Base-by-base conservation (phyloP, 2,888 invertebrate species). In the Chaitophorus viminalis region DNA sequence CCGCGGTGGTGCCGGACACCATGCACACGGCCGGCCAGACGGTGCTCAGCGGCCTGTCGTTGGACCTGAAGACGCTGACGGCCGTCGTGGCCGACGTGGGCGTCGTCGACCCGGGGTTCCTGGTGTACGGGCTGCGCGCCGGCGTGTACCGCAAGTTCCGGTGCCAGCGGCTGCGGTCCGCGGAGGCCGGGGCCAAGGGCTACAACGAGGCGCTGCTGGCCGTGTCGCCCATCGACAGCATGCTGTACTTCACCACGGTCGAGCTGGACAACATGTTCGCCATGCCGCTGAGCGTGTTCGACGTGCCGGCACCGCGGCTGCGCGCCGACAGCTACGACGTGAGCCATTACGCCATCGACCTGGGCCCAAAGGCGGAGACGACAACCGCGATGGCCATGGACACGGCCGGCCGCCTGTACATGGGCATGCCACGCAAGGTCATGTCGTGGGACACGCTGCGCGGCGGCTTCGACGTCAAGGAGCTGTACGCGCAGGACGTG, bases 31-130 rank as follows among this genome's bases (percentile, higher is more conserved):
- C 14, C 14, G 65, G 65, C 14, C 86, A 39, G 17, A 75, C 79
- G 18, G 25, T 74, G 46, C 87, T 87, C 79, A 81, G 65, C 65
- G 87, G 87, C 9, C 74, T 87, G 11, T 21, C 87, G 3, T 3
- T 87, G 3, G 81, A 87, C 65, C 65, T 87, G n/a, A 81, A 81
- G 21, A 33, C 87, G 39, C 78, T 87, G 11, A 81, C 79, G 6
- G 87, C 81, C n/a, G 36, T 87, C 54, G 60, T 87, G 11, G 74
- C 81, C 46, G 87, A 87, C 74, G 21, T 87, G n/a, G 74, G 81
- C 9, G 74, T 81, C 31, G 74, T 11, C 60, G 75, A 72, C 31
- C 65, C 87, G 17, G 87, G 81, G 2, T 87, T 87, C 31, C 46
- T 87, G 25, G 54, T 72, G 39, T 87, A 87, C 74, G 72, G 46